These are phyloP conservation scores for Panzeria rudis DNA, from an alignment of 2,888 invertebrate species.

Conservation along the genomic window DNA sequence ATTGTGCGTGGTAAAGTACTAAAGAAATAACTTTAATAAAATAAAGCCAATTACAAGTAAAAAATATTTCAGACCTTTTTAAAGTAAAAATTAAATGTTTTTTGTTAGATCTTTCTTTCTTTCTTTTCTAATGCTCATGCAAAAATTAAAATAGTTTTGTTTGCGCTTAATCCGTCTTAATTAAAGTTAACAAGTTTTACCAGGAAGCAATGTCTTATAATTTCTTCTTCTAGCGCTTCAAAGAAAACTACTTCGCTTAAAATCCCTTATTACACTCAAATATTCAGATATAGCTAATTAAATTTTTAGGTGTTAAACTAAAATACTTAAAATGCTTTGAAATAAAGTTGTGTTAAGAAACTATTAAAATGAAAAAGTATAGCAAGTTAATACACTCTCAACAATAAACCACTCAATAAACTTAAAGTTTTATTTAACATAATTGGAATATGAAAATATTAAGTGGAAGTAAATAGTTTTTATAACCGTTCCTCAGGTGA, in stretches of 20 bases:
- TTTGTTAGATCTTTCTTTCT: not conserved
- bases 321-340: slow-evolving; percentile 41
- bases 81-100: not conserved
- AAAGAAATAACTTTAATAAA: slow-evolving; percentile 11
- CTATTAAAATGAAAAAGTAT: slow-evolving; percentile 32
- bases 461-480: not conserved
- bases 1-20: slow-evolving; percentile 45
- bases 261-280: not conserved
- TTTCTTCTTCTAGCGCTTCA: no score
- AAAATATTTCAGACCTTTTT: not conserved
- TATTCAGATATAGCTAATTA: slow-evolving; percentile 43
- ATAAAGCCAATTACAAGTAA: not conserved
- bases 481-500: not conserved
- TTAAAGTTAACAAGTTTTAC: not conserved
- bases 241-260: not conserved
- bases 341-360: slow-evolving; percentile 44
- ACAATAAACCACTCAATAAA: not conserved
- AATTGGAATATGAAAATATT: not conserved
- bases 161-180: not conserved
- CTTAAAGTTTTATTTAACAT: no score
- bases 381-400: not conserved
- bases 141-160: no score
- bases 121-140: no score
- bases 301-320: not conserved
- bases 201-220: not conserved